Base-by-base conservation (phyloP, 2,888 invertebrate genomes). In the Lasius platythorax region DNA sequence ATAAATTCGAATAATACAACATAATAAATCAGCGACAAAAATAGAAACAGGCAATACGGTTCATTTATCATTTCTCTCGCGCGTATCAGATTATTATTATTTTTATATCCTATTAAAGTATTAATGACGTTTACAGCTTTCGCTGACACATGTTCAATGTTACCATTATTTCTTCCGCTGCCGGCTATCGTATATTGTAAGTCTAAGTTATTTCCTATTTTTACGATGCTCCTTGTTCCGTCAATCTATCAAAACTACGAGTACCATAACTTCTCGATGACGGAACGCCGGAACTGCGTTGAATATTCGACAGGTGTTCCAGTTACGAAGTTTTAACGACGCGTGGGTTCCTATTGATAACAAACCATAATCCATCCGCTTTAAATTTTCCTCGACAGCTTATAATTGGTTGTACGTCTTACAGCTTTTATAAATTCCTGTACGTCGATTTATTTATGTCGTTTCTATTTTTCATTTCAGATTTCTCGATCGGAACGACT, bases 191-290 rank as follows among this genome's bases (percentile, higher is more conserved):
- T 28, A 37, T 53, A 8, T 58, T 12, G 50, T 53, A 28, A 79
- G 46, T 73, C 56, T 50, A 50, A 0, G 8, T 84, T 50, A 67
- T 63, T 72, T 76, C 66, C 56, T 79, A 70, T 67, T 83, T 82
- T 82, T 70, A 68, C 70, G 18, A 4, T n/a, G n/a, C n/a, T 15
- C 61, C 33, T 43, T 33, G 74, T 73, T 56, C 28, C 58, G 46
- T 72, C 61, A 23, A 66, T 53, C 68, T 63, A 40, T 28, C 43
- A 18, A 61, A 81, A 23, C 23, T 37, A 46, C 58, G 33, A 46
- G 18, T 61, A 46, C 46, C 28, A n/a, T 46, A 73, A 79, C 4
- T 46, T 61, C 33, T 23, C 61, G 61, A 61, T 12, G 50, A 37
- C 33, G 33, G 33, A 40, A 37, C 1, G 11, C 23, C 37, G 11